Evolutionary conservation across 53 echinoderm and acorn worm species (phyloP), one percentile per base, ranked within the genome.

Genomic region (Crossaster papposus): DNA sequence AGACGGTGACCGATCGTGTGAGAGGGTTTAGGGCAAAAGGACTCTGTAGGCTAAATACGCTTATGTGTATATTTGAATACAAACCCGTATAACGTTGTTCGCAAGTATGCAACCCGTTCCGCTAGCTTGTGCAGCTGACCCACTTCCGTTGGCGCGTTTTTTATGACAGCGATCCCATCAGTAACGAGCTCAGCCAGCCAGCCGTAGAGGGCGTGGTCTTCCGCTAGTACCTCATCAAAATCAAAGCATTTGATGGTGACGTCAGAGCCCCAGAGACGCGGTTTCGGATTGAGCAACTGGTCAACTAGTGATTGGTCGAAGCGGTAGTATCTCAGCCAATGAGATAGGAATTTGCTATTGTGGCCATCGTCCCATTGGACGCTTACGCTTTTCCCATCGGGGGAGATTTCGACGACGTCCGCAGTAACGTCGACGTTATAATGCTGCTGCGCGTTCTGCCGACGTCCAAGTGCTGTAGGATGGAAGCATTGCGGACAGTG

Each of bases 401-500:
- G n/a, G 4, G 95, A 89, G n/a, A 91, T 62, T 28, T 24, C 52
- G 11, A 53, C 54, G 8, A 71, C 13, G 7, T 77, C 64, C 12
- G 95, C 89, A 26, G n/a, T 37, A 71, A 81, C 38, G 54, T 90
- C 89, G 30, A 92, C 90, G 53, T 95, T 72, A 14, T 92, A 65
- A 24, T 90, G 30, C 13, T 62, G 82, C n/a, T 17, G 83, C 65
- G 64, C 33, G 2, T 33, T 35, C 44, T 30, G 90, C 17, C 77
- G 62, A 1, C 95, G 81, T 14, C 88, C 79, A 36, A 88, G 44
- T 20, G 84, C 72, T 9, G 79, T 53, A 0, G 90, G 85, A 15
- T 94, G 95, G 54, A 91, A 96, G 58, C 95, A 95, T 0, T 31
- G 51, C 12, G 79, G 36, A 72, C 96, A 95, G 17, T 93, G 88